Base-by-base conservation (phyloP, 2,113 vertebrate genomes). In the Campylomormyrus tamandua region DNA sequence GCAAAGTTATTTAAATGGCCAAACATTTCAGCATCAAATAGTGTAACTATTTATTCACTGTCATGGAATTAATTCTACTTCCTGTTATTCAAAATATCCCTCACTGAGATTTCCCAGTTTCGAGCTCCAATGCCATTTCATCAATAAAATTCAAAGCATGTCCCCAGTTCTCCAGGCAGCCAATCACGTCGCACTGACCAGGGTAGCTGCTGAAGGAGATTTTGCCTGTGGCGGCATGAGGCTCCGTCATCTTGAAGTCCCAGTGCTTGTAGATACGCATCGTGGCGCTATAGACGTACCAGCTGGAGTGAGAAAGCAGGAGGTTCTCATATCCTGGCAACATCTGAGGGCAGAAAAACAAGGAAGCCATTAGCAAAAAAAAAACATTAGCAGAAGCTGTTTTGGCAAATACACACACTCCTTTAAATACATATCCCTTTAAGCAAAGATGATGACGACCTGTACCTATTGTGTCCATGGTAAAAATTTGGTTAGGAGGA, bases 141-240 rank as follows among this genome's bases (percentile, higher is more conserved):
- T 70, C 24, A 11, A 70, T 70, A 31, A 70, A 70, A 8, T 31
- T 31, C 27, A 70, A 70, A 70, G 9, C 66, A 70, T n/a, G 66
- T 70, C 27, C 66, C 9, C n/a, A 4, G 66, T 31, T 31, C 66
- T 70, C 66, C 66, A 70, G 27, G 39, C 5, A 15, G 21, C 17
- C 6, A 45, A 46, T 39, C 45, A 35, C 21, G 39, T 46, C 66
- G 21, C 93, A 74, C 88, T 48, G 10, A 98, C 97, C 97, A 93
- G 97, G 97, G 90, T 98, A 98, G 93, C 97, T 98, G 95, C 97
- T 98, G 94, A 98, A 98, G 8, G 97, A 98, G 90, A 96, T 90
- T 90, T 94, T 96, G 49, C 92, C 91, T 3, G 96, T 96, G 84
- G 93, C 94, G 13, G 93, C 94, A 11, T 93, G 89, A 48, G 93